Evolutionary conservation across 2,113 vertebrate species (phyloP), one percentile per base, ranked within the genome.

Genomic region (Carlito syrichta): DNA sequence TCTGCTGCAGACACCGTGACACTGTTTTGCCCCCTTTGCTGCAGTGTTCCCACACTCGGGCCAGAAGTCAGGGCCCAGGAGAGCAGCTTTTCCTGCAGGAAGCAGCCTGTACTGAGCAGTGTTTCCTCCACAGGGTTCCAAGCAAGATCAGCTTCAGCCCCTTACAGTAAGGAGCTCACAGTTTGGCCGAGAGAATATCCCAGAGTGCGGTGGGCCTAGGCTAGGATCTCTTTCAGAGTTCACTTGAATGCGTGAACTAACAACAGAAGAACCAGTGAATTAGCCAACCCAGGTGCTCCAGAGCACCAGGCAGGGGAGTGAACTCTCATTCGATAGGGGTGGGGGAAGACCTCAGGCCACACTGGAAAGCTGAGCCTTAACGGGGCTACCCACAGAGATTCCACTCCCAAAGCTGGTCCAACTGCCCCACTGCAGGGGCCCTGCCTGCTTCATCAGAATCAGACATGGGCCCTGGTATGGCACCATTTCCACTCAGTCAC

Each of bases 391-490:
- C 22, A 13, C 19, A 52, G 48, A n/a, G 60, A 38, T 17, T 40
- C 78, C 19, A n/a, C 20, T 54, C 35, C 20, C 12, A 11, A 79
- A 23, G 77, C 50, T n/a, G 19, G 23, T n/a, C n/a, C 23, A 1
- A 52, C 10, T 3, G 19, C 17, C 32, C n/a, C 5, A 25, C 4
- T 9, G 38, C 0, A 4, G 13, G n/a, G 25, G 23, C 54, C 23
- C 54, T 58, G 12, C 14, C 38, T 83, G 17, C 25, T 45, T 4
- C 25, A 74, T 38, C 14, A 30, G 79, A 58, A n/a, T n/a, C 38
- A 40, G 38, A 60, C 25, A 32, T n/a, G 52, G 52, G n/a, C 78
- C n/a, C 52, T 38, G n/a, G n/a, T n/a, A n/a, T n/a, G n/a, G n/a
- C n/a, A n/a, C n/a, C n/a, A n/a, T n/a, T n/a, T n/a, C 54, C 78